Base-by-base conservation (phyloP, 1,140 invertebrate genomes). In the Zaprionus africanus region DNA sequence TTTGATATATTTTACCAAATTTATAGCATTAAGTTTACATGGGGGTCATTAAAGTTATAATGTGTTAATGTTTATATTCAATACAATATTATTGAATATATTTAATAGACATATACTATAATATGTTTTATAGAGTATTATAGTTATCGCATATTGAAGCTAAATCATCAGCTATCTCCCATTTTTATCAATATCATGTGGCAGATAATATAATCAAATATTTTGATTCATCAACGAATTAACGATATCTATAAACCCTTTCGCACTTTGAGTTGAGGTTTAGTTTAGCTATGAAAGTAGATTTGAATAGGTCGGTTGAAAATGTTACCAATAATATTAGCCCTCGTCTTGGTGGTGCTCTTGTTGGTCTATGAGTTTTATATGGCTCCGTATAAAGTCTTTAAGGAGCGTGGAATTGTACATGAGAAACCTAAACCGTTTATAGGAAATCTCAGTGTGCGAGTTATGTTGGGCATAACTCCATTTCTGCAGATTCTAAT, bases 351-450 rank as follows among this genome's bases (percentile, higher is more conserved):
- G 1, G 57, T 76, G 7, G 0, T 88, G 0, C 15, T 79, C 3
- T 56, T 58, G 7, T 51, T 88, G 78, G 56, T 88, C 22, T 88
- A 88, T 17, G 78, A 76, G 51, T 65, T 76, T 49, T 73, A 71
- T 4, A 64, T 77, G 54, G 49, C 59, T 12, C 84, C 62, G 1
- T 84, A 67, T 19, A 7, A 51, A 17, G 17, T 46, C 0, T 79
- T 90, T 15, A 59, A 9, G 4, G 70, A 85, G 17, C 69, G 85
- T 12, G 82, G 82, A 17, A 64, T 90, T 46, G 6, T 49, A 1
- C 53, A 77, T 28, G 58, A 69, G 3, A 51, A 59, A 12, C 85
- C 85, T 0, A 75, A 34, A 38, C 81, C 86, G 0, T 57, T 90
- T 1, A 28, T 90, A 9, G 85, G 85, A 1, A 90, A 82, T 36